Evolutionary conservation across 2,113 vertebrate genomes (phyloP), one percentile per base, ranked within the genome.

Genomic region (Clarias macrocephalus): DNA sequence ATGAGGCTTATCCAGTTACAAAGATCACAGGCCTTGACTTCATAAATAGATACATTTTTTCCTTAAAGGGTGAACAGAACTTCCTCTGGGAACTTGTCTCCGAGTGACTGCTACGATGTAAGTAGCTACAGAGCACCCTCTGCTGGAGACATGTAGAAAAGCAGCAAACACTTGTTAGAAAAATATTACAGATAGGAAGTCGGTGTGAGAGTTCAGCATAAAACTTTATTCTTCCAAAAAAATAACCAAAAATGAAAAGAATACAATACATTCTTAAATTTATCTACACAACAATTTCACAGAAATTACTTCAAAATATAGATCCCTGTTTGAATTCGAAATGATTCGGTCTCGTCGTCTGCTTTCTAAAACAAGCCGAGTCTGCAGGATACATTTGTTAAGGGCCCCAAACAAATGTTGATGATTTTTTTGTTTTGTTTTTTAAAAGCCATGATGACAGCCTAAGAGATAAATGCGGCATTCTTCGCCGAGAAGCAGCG

Each of bases 221-320:
- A 93, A 94, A 92, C 91, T 95, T 95, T 96, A 95, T 95, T 95
- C 93, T 91, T 91, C 92, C 60, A 95, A 95, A 91, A 93, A 88
- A 86, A 5, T 91, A 88, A 70, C 70, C 85, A 91, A 90, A 94
- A 95, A 93, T 92, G 93, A 91, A 86, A 82, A 94, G 92, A 92
- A 91, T 93, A 95, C 93, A 95, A 93, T 95, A 96, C 95, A 95
- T 95, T 96, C 94, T 94, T 93, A 94, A 94, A 95, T 94, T 92
- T 93, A 86, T 94, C 94, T 96, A 96, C 94, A 95, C 95, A 95
- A 95, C 94, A 96, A 95, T 96, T 96, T 96, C 95, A 95, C 95
- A 96, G 95, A 96, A 96, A 96, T 96, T 95, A 96, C 94, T 92
- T 94, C 93, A 93, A 93, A 95, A 95, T 95, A 94, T 94, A 94